Percentiles rank a stretch among this genome's conserved stretches.
phyloP scores from a whole-genome alignment of 2,113 vertebrate genomes.

The Antigone vipio region DNA sequence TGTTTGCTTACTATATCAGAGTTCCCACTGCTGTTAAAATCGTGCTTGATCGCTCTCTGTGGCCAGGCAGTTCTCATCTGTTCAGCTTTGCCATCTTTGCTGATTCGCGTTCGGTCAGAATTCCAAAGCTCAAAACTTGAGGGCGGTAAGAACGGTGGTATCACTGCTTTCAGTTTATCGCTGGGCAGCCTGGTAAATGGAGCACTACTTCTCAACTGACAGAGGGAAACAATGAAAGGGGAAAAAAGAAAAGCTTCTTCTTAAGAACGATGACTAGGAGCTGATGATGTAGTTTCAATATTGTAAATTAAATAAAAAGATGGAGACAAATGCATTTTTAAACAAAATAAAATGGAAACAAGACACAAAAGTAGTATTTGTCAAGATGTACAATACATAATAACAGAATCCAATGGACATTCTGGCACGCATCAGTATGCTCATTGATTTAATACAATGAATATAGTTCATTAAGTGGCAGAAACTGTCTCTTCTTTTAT shows the following conservation, averaged over 20 bases:
- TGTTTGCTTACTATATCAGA: slow-evolving; percentile 84
- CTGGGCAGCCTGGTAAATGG: slow-evolving; percentile 91
- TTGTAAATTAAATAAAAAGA: not conserved
- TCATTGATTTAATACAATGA: not conserved
- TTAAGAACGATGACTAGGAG: not conserved
- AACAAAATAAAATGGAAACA: not conserved
- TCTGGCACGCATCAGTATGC: not conserved
- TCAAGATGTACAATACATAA: not conserved
- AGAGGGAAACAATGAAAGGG: not conserved
- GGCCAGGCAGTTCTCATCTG: slow-evolving; percentile 80
- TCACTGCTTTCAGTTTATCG: slow-evolving; percentile 96
- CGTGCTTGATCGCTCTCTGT: slow-evolving; percentile 77
- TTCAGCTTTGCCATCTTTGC: slow-evolving; percentile 82
- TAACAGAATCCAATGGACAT: not conserved
- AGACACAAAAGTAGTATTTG: not conserved
- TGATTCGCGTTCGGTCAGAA: slow-evolving; percentile 83
- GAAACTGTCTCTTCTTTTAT: not conserved
- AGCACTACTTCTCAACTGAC: slow-evolving; percentile 84
- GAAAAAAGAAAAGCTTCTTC: not conserved
- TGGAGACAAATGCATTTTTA: not conserved
- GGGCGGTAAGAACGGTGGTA: slow-evolving; percentile 94
- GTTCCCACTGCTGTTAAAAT: slow-evolving; percentile 82
- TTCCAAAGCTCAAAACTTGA: slow-evolving; percentile 96
- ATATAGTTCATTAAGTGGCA: not conserved
- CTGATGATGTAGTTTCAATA: not conserved